A percentile compares a stretch with the other conserved stretches of the same genome.
Evolutionary conservation across 2,888 invertebrate species (phyloP).

Genomic region (Tenthredo notha): DNA sequence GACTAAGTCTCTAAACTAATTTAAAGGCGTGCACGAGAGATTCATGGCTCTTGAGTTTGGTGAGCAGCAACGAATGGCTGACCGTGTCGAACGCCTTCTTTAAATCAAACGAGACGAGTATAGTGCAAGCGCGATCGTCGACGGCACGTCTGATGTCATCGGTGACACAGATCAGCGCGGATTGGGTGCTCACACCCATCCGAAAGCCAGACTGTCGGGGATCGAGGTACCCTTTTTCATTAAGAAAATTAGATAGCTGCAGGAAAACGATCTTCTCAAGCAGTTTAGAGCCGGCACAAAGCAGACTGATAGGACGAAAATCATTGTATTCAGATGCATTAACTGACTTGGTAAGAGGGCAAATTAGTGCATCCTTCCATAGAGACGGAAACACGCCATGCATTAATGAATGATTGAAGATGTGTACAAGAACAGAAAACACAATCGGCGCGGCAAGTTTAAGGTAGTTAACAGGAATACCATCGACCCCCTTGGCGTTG

Average conservation of each 20-base stretch:
- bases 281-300: neutral
- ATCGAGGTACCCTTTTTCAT: neutral
- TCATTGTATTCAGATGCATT: neutral
- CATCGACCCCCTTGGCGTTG: neutral
- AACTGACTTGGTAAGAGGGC: neutral
- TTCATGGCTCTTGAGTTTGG: too few species aligned
- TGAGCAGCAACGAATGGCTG: too few species aligned
- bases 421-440: too few species aligned
- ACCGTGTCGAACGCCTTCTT: too few species aligned
- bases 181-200: neutral
- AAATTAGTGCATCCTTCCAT: neutral
- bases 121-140: too few species aligned
- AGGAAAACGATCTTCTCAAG: neutral
- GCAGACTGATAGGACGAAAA: neutral
- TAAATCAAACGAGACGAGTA: too few species aligned
- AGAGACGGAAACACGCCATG: too few species aligned
- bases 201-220: neutral
- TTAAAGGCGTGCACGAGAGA: too few species aligned
- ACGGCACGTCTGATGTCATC: too few species aligned
- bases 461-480: neutral
- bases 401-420: too few species aligned
- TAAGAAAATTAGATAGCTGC: neutral
- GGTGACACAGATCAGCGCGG: neutral
- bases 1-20: too few species aligned
- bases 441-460: neutral